Conservation (phyloP, 2,888 invertebrate species). For the Rhagonycha fulva region DNA sequence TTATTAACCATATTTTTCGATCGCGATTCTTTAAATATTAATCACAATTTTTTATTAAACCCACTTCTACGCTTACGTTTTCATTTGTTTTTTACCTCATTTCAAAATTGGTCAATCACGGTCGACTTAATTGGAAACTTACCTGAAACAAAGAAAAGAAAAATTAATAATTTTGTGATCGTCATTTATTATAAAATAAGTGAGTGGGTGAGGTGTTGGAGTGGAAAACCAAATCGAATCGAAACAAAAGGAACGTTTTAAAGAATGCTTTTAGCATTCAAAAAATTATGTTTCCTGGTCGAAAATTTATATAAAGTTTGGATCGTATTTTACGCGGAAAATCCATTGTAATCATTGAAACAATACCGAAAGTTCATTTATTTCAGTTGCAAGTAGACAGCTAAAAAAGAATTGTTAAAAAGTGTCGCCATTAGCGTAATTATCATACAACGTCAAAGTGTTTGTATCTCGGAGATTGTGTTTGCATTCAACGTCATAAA, state of each 20-base stretch:
- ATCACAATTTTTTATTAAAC: neutral
- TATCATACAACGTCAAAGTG: constrained; percentile 19
- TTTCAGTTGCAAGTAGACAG: constrained; percentile 13
- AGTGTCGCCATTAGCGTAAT: constrained; percentile 26
- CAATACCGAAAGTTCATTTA: constrained; percentile 11
- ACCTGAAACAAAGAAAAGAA: neutral
- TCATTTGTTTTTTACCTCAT: neutral
- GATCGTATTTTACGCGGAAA: neutral
- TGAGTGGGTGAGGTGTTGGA: too few relatives aligned
- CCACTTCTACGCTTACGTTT: neutral
- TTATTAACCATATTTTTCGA: neutral
- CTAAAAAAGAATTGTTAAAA: constrained; percentile 24
- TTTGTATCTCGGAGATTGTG: constrained; percentile 11
- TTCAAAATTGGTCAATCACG: neutral
- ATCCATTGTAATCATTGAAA: neutral
- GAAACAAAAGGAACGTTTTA: neutral
- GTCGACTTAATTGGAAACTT: neutral
- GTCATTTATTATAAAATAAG: too few relatives aligned
- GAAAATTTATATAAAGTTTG: neutral
- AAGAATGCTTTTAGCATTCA: neutral
- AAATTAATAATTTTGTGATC: neutral
- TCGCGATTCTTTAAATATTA: neutral
- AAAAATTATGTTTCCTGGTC: neutral
- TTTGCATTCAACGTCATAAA: constrained; percentile 13
- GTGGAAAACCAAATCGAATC: neutral